Evolutionary conservation across 2,888 invertebrate species (phyloP).

Genomic region (Orchestes rusci): DNA sequence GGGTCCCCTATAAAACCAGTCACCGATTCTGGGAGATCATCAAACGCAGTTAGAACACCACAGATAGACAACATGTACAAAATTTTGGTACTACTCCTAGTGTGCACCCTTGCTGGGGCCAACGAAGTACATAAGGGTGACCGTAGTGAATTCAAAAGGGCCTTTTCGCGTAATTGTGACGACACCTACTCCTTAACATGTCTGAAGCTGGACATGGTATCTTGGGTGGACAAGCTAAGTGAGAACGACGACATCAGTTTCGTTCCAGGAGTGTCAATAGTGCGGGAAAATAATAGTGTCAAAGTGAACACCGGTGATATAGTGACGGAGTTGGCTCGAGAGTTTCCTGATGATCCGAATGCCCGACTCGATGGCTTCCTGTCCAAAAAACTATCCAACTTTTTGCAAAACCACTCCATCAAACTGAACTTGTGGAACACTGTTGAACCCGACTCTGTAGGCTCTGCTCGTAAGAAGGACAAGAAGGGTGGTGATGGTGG

Average conservation of each 20-base stretch:
- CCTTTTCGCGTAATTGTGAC: constrained; percentile 45
- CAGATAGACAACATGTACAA: constrained; percentile 14
- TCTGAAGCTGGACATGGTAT: constrained; percentile 64
- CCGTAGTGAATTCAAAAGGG: constrained; percentile 30
- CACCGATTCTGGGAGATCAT: constrained; percentile 25
- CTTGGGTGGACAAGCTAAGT: constrained; percentile 61
- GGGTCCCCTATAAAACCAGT: constrained; percentile 19
- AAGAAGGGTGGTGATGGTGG: constrained; percentile 41
- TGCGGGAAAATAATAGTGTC: constrained; percentile 48
- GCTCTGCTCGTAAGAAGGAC: constrained; percentile 37
- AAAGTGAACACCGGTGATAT: constrained; percentile 53
- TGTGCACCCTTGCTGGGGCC: constrained; percentile 3
- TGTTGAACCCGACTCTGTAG: constrained; percentile 45
- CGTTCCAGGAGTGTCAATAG: constrained; percentile 62
- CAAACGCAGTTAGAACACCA: constrained; percentile 22
- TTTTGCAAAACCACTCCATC: constrained; percentile 62
- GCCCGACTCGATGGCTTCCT: constrained; percentile 65
- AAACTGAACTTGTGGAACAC: constrained; percentile 51
- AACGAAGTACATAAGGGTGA: constrained; percentile 12
- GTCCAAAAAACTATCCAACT: constrained; percentile 56
- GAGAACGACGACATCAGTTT: constrained; percentile 58
- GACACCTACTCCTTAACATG: constrained; percentile 60
- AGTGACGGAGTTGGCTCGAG: constrained; percentile 62
- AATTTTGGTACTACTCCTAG: constrained; percentile 2
- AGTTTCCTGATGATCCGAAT: constrained; percentile 65